phyloP scores from a whole-genome alignment of 2,888 invertebrate species.

The Acronicta aceris region DNA sequence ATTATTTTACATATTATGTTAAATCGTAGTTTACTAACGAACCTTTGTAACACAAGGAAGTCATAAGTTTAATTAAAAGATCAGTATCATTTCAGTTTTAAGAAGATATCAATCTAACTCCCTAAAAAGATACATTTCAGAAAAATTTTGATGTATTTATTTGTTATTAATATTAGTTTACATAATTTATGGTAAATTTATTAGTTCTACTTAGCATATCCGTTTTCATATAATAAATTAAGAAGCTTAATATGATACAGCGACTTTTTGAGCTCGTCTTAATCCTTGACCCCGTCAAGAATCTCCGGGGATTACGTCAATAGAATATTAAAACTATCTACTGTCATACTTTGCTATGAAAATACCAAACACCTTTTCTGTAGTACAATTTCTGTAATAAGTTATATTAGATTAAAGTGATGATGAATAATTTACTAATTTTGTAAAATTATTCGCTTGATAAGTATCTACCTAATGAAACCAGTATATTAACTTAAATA shows the following conservation, averaged over 20 bases:
- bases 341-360: no score
- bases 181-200: conserved; percentile 53
- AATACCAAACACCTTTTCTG: no score
- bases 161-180: conserved; percentile 35
- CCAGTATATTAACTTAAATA: no score
- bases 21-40: no score
- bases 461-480: no score
- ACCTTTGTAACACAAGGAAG: background rate
- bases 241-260: conserved; percentile 33
- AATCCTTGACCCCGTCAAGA: conserved; percentile 48
- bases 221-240: conserved; percentile 46
- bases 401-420: no score
- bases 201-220: conserved; percentile 49
- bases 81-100: background rate
- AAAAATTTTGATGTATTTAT: conserved; percentile 36
- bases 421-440: no score
- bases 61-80: background rate
- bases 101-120: conserved; percentile 18
- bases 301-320: conserved; percentile 42
- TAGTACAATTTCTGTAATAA: no score
- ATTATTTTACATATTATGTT: no score
- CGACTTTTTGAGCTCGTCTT: conserved; percentile 42
- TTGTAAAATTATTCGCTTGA: no score
- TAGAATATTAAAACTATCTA: conserved; percentile 37
- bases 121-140: conserved; percentile 24